Conservation (phyloP, 2,113 vertebrate genomes). For the Alouatta palliata region DNA sequence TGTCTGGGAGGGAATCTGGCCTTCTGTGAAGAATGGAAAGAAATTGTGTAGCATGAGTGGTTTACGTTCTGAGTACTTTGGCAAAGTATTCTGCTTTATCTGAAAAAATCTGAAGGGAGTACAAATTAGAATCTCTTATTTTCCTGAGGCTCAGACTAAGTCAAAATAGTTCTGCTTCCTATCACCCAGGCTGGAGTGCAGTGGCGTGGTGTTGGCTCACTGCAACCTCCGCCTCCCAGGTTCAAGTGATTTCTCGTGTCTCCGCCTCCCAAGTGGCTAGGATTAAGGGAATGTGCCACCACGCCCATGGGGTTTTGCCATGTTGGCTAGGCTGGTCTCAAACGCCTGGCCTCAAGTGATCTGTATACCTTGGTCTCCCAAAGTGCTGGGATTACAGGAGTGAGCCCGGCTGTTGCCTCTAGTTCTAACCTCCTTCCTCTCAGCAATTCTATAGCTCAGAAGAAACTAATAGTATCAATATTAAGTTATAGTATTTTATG, state of each 20-base stretch:
- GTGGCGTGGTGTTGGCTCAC: no score
- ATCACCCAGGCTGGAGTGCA: no score
- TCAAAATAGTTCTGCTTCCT: not conserved
- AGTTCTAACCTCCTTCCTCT: not conserved
- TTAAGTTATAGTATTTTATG: conserved; percentile 29
- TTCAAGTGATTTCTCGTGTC: no score
- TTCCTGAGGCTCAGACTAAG: not conserved
- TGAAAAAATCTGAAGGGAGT: conserved; percentile 40
- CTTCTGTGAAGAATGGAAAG: conserved; percentile 51
- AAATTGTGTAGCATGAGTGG: conserved; percentile 36
- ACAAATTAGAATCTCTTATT: not conserved
- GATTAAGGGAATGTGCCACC: no score
- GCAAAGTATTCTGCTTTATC: not conserved
- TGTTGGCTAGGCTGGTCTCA: no score
- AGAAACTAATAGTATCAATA: not conserved
- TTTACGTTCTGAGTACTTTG: conserved; percentile 31
- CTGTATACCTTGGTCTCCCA: no score
- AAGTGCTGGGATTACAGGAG: no score
- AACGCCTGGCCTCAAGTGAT: no score
- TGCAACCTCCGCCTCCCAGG: no score
- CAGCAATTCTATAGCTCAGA: not conserved
- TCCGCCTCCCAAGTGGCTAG: no score
- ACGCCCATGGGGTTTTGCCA: no score
- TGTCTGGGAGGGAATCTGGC: conserved; percentile 48
- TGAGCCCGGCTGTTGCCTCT: not conserved